Base-by-base conservation (phyloP, 2,888 invertebrate species). In the Alloscopus bannaensis region DNA sequence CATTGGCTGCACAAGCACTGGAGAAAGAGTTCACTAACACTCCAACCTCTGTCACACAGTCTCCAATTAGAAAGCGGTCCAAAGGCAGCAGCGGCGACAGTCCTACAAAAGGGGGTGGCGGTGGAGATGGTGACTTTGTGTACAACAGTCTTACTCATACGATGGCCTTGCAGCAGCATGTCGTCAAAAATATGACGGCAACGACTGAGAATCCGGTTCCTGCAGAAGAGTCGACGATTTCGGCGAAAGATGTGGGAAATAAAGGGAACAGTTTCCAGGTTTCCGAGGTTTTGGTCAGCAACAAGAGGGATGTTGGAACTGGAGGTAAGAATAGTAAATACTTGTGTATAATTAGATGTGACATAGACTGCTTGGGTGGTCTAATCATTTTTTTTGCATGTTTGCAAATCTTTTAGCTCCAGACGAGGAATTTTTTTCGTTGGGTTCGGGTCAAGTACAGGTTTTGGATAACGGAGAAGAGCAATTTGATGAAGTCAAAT, bases 401-500 rank as follows among this genome's bases (percentile, higher is more conserved):
- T n/a, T n/a, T n/a, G n/a, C n/a, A n/a, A n/a, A n/a, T 18, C 36
- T 20, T 50, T 8, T 52, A 77, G 77, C 77, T n/a, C 77, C 77
- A 22, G 77, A 77, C 20, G 77, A 77, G 26, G 77, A 77, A 57
- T 77, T 77, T 31, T 77, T 65, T 18, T 70, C 77, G 13, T 28
- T 77, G 18, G 77, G 77, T 16, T 36, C 70, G 3, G 77, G 77
- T 4, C 64, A 77, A 31, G 57, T 77, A n/a, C 77, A 64, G 0
- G 0, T 77, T 31, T 26, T 77, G 1, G 70, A 77, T 36, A 70
- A 77, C n/a, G 77, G 77, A 18, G 70, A 70, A 16, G 77, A 77
- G 13, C 77, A 70, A n/a, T 77, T 77, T 47, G 77, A 77, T 47
- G 77, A 77, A 47, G 45, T 77, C n/a, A 77, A 77, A 52, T 69